Evolutionary conservation across 2,888 invertebrate genomes (phyloP).

Genomic region (Pharmacophagus antenor): DNA sequence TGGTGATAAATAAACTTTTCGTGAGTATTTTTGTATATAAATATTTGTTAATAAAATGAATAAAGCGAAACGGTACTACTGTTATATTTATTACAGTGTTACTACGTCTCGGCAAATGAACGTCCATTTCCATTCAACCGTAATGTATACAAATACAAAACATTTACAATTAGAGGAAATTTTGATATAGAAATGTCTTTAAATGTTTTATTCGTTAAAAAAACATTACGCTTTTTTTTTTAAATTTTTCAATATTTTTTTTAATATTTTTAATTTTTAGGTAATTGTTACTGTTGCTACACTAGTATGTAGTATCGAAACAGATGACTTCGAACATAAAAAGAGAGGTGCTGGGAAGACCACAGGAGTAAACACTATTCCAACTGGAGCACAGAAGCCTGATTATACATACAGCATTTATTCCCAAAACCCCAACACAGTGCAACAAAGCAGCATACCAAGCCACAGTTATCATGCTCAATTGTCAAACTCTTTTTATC

Average conservation of each 20-base stretch:
- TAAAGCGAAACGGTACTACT: background rate
- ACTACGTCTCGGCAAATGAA: too few relatives aligned
- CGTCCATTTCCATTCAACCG: too few relatives aligned
- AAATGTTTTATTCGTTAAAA: too few relatives aligned
- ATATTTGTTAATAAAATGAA: background rate
- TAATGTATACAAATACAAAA: too few relatives aligned
- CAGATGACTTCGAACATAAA: slow-evolving; percentile 68
- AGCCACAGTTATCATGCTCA: slow-evolving; percentile 56
- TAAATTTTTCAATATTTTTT: slow-evolving; percentile 13
- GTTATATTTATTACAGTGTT: background rate
- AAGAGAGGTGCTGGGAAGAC: slow-evolving; percentile 68
- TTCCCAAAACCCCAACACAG: slow-evolving; percentile 48
- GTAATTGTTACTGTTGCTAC: slow-evolving; percentile 59
- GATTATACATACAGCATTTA: slow-evolving; percentile 72
- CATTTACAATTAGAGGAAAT: too few relatives aligned
- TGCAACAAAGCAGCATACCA: slow-evolving; percentile 40
- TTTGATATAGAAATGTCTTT: too few relatives aligned
- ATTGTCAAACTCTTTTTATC: slow-evolving; percentile 66
- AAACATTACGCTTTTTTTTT: too few relatives aligned
- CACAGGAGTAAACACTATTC: slow-evolving; percentile 62
- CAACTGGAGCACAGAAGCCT: slow-evolving; percentile 68
- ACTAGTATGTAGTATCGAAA: slow-evolving; percentile 58
- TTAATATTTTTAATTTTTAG: slow-evolving; percentile 53
- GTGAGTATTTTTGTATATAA: slow-evolving; percentile 48
- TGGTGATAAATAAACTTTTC: slow-evolving; percentile 63